Evolutionary conservation across 2,888 invertebrate species (phyloP), one percentile per base, ranked within the genome.

Genomic region (Temnothorax ravouxi): DNA sequence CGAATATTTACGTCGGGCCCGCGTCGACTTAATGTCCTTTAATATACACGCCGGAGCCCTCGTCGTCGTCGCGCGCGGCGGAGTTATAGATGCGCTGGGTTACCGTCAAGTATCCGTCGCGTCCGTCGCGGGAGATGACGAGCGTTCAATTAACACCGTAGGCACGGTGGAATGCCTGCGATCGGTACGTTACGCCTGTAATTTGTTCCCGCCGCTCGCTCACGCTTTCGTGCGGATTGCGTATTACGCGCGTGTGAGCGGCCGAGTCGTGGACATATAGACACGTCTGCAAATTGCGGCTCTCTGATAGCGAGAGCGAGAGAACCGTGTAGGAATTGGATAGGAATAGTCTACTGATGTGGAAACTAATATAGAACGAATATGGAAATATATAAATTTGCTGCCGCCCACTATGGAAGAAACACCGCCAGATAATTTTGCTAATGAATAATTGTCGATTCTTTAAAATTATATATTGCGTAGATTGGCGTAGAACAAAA

Each of bases 111-210:
- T 38, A 29, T 44, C 44, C 79, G 56, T 79, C 77, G 77, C 41
- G 54, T 41, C 41, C 64, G 64, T 54, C 71, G 29, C 79, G 34
- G 71, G 18, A 59, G 47, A 80, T 72, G 72, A 72, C 79, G 72
- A 80, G 79, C 79, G 71, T 59, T 80, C 79, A 80, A 80, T 80
- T 80, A 80, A 80, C 59, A 80, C 72, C 47, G 79, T 80, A 47
- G 72, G 59, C 62, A 72, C 72, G 34, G 29, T 47, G 59, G 56
- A 79, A 79, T 79, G 71, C 4, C 71, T 71, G 71, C 56, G 79
- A 79, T 71, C 56, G 79, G 77, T 79, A 11, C 71, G 79, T 79
- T 79, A 71, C 79, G 56, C 44, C 56, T 79, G 71, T 79, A 79
- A 79, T 79, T 79, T 71, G 71, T 79, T 79, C 44, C 71, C 44